Evolutionary conservation across 2,797 vertebrate species (phyloP), one percentile per base, ranked within the genome.

Genomic region (Sparidentex hasta): DNA sequence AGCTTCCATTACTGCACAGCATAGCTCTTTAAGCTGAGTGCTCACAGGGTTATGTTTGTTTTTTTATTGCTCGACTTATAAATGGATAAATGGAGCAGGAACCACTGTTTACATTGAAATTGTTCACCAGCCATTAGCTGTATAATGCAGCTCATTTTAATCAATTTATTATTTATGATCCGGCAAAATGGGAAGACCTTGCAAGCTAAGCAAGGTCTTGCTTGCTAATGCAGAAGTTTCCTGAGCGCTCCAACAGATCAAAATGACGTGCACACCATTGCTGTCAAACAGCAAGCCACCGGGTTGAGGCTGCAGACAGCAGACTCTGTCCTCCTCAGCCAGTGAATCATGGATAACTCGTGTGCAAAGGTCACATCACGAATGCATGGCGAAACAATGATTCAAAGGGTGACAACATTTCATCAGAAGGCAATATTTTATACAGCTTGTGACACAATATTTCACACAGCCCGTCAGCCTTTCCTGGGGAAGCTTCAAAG

Each of bases 361-460:
- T 46, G 57, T 54, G 76, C 64, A 50, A 62, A 76, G 88, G 84
- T 89, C 90, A 78, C 63, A 20, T 86, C 74, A 48, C 23, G 9
- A 75, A 74, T 62, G 62, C 77, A 72, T 17, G 25, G 21, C 52
- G 74, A 85, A 76, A 85, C 76, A 82, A 69, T 90, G 83, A 86
- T 72, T 92, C 87, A 90, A 71, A 79, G 62, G 65, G 64, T 81
- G 87, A 90, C 85, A 90, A 69, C 72, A 47, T 87, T 87, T 90
- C 87, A 87, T 81, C 81, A 76, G 81, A 69, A 77, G 61, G 65
- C 20, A 29, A 74, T 84, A 75, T 81, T 83, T 89, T 63, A 82
- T 71, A 56, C 14, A 59, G 56, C 63, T 57, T 14, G 51, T 79
- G 81, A 86, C 18, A 41, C 75, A 55, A 84, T 84, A 85, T 89